These are phyloP conservation scores for Zaprionus tsacasi DNA, from an alignment of 1,140 invertebrate species.

Conservation along the genomic window DNA sequence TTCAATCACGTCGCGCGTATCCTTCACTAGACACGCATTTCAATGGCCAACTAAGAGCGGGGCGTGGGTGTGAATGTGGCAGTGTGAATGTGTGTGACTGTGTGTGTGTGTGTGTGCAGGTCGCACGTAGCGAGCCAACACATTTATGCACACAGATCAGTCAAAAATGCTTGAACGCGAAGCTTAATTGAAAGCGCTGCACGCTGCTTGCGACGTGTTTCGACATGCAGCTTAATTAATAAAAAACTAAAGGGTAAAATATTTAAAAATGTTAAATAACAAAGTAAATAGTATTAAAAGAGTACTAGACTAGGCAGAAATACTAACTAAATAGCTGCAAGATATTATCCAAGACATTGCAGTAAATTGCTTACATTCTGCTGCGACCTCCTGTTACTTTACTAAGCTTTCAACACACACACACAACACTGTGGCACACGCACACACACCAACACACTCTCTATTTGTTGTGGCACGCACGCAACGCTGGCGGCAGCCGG, in stretches of 20 bases:
- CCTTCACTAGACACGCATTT: conserved; percentile 81
- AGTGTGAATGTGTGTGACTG: neutral
- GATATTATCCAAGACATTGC: no score
- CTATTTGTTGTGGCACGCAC: conserved; percentile 65
- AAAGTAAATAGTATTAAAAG: no score
- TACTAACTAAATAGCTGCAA: no score
- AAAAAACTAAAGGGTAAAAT: neutral
- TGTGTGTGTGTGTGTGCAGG: conserved; percentile 6
- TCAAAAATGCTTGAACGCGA: conserved; percentile 10
- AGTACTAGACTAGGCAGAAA: no score
- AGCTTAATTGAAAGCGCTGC: conserved; percentile 32
- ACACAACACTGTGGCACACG: conserved; percentile 1
- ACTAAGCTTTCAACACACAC: conserved; percentile 57
- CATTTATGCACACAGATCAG: conserved; percentile 2
- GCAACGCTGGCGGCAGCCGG: conserved; percentile 69
- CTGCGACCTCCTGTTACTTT: conserved; percentile 5
- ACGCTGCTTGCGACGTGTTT: conserved; percentile 9
- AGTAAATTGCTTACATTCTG: neutral
- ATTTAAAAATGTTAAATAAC: neutral
- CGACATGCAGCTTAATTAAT: neutral
- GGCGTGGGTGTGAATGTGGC: neutral
- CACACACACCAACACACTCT: conserved; percentile 5
- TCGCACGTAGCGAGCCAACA: conserved; percentile 24
- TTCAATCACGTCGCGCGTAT: conserved; percentile 75
- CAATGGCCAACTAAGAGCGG: conserved; percentile 60